Percentiles rank a stretch among this genome's conserved stretches.
phyloP scores from a whole-genome alignment of 2,888 invertebrate genomes.

The Andrena flavipes region DNA sequence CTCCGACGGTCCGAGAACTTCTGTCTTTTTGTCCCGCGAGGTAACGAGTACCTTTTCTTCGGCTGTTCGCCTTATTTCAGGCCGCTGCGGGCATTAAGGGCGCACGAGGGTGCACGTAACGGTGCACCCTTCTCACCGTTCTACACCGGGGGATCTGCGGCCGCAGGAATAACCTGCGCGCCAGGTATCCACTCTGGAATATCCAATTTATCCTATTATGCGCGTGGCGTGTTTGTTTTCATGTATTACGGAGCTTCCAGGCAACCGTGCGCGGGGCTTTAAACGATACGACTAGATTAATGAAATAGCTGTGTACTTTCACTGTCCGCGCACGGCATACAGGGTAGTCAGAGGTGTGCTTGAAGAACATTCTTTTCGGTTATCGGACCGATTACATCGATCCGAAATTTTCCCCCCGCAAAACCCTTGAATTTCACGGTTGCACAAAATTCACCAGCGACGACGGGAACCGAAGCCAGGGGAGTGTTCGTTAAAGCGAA shows the following conservation, averaged over 20 bases:
- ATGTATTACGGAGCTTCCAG: not conserved
- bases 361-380: no score
- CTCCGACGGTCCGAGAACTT: constrained; percentile 57
- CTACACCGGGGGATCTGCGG: constrained; percentile 31
- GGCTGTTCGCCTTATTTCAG: constrained; percentile 35
- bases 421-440: not conserved
- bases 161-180: constrained; percentile 4
- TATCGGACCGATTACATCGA: not conserved
- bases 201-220: constrained; percentile 52
- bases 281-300: not conserved
- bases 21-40: constrained; percentile 61
- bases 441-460: not conserved
- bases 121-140: constrained; percentile 44
- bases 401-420: not conserved
- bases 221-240: constrained; percentile 28
- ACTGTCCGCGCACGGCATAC: no score
- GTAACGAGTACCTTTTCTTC: constrained; percentile 69
- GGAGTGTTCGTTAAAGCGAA: constrained; percentile 27
- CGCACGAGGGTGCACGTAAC: constrained; percentile 35
- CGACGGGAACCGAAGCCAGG: not conserved
- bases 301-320: no score
- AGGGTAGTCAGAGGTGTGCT: no score
- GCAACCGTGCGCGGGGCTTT: not conserved
- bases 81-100: constrained; percentile 38
- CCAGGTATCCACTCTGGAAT: constrained; percentile 28